Conservation (phyloP, 2,888 invertebrate species). For the Marasmarcha lunaedactyla region DNA sequence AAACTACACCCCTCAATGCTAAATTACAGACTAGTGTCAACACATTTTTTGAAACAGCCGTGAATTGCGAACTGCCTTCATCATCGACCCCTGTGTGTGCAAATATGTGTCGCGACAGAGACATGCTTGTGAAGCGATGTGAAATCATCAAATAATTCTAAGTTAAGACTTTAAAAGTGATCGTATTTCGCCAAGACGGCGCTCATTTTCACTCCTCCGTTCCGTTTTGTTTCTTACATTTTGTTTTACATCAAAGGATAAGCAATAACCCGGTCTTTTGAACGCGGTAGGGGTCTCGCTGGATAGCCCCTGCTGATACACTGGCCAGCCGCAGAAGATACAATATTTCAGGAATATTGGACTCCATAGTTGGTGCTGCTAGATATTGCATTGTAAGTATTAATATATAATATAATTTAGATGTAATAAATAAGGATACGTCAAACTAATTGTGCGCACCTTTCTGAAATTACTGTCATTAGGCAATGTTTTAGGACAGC, state of each 20-base stretch:
- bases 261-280: constrained; percentile 35
- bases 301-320: constrained; percentile 37
- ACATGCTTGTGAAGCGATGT: constrained; percentile 68
- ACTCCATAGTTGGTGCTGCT: constrained; percentile 64
- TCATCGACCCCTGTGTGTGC: constrained; percentile 45
- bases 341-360: constrained; percentile 64
- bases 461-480: too few relatives aligned
- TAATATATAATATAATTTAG: constrained; percentile 2
- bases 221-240: constrained; percentile 64
- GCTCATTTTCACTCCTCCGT: constrained; percentile 42
- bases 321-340: constrained; percentile 61
- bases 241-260: constrained; percentile 67
- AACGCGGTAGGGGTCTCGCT: constrained; percentile 25
- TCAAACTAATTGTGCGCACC: too few relatives aligned
- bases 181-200: constrained; percentile 50
- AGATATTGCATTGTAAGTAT: constrained; percentile 68
- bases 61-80: constrained; percentile 65
- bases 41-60: constrained; percentile 93
- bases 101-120: constrained; percentile 81
- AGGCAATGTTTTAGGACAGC: too few relatives aligned
- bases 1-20: constrained; percentile 75
- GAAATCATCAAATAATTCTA: constrained; percentile 57
- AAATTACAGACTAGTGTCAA: constrained; percentile 92
- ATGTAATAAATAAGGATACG: not conserved
- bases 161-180: constrained; percentile 19